A percentile compares a stretch with the other conserved stretches of the same genome.
These are phyloP conservation scores for Hydrolagus affinis DNA, from an alignment of 2,113 vertebrate species.

Conservation along the genomic window DNA sequence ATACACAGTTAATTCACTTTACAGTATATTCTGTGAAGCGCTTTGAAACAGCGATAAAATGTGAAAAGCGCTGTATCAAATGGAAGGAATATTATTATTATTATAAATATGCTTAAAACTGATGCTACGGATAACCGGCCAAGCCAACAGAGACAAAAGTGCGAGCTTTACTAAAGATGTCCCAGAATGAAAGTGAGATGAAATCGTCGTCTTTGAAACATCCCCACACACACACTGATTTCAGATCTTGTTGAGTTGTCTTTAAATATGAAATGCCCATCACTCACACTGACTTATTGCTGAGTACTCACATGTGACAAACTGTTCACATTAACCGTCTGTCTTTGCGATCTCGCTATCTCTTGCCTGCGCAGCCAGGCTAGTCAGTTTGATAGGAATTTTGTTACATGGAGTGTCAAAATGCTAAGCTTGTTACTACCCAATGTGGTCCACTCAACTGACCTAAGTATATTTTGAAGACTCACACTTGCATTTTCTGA, in stretches of 20 bases:
- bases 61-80: too few species aligned
- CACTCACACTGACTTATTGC: constrained; percentile 31
- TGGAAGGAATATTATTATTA: too few species aligned
- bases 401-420: not conserved
- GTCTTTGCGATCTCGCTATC: constrained; percentile 33
- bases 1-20: too few species aligned
- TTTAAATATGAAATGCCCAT: constrained; percentile 34
- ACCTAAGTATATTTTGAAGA: not conserved
- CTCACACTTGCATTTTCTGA: not conserved
- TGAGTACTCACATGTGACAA: constrained; percentile 41
- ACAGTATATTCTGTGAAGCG: too few species aligned
- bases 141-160: too few species aligned
- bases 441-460: constrained; percentile 1
- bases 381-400: constrained; percentile 15
- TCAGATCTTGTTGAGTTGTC: constrained; percentile 34
- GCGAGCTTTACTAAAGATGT: too few species aligned
- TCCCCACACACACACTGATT: not conserved
- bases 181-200: too few species aligned
- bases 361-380: not conserved
- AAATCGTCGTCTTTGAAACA: not conserved
- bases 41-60: too few species aligned
- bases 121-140: too few species aligned
- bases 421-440: not conserved
- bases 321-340: not conserved
- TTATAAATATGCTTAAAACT: too few species aligned